Evolutionary conservation across 2,888 invertebrate species (phyloP), one percentile per base, ranked within the genome.

Genomic region (Pollenia griseotomentosa): DNA sequence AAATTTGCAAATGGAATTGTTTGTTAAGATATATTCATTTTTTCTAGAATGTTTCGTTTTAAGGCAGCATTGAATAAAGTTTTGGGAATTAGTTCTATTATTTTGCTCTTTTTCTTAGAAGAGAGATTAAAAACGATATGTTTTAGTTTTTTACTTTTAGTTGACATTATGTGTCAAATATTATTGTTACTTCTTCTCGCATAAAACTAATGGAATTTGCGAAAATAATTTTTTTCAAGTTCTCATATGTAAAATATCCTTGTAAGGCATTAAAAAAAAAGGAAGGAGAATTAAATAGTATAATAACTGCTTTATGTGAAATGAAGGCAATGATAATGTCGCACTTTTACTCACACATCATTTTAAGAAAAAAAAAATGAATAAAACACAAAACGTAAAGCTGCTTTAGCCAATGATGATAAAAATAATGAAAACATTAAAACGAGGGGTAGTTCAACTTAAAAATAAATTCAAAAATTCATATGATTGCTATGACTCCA

Each of bases 371-470:
- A 33, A 88, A 87, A 23, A 87, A 87, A 89, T 79, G 79, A 81
- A 81, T 77, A 87, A 77, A 73, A 61, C 88, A 88, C 89, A 90
- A 90, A 90, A 90, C 90, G 88, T 89, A 88, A 89, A 90, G 90
- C 89, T 85, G 83, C 88, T 89, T 73, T 68, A 86, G 73, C 87
- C 86, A 75, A 59, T 63, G 57, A 75, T 84, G 81, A 73, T 73
- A 42, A n/a, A 2, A 65, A 14, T 14, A 61, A 61, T 57, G 55
- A 23, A 51, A 42, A 57, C 42, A 74, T 66, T 40, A 0, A 12
- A 16, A 66, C 66, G 59, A 82, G 53, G 53, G 61, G 61, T 70
- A 33, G 33, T 33, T 5, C 0, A 33, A 33, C 6, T 33, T 0
- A 4, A 33, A 33, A 33, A 4, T 33, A 33, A 33, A 33, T 4